A percentile compares a stretch with the other conserved stretches of the same genome.
Conservation (phyloP, 2,797 vertebrate species). For the Malacoraja senta region DNA sequence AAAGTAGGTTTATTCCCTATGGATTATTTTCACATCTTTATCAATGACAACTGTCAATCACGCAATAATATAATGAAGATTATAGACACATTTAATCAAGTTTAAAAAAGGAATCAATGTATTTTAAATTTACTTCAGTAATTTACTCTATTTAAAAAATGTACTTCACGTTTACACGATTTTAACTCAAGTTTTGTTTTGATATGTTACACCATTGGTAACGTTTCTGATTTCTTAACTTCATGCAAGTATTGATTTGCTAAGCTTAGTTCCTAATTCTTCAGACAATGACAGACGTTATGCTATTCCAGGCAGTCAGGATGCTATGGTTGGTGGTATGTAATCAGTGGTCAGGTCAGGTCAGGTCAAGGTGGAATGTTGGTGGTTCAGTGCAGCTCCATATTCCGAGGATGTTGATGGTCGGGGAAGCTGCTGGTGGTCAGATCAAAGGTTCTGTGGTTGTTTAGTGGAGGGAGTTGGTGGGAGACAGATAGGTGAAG, state of each 20-base stretch:
- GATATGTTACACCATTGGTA: slow-evolving; percentile 55
- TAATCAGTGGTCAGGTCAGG: too few relatives aligned
- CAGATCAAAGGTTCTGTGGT: too few relatives aligned
- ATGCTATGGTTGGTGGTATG: too few relatives aligned
- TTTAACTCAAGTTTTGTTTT: slow-evolving; percentile 43
- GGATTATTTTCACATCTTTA: not conserved
- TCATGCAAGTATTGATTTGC: slow-evolving; percentile 52
- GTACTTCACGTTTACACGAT: not conserved
- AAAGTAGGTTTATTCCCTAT: not conserved
- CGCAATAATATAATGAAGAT: not conserved
- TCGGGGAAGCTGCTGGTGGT: too few relatives aligned
- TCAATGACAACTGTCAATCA: not conserved
- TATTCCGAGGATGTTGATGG: too few relatives aligned
- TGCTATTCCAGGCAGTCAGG: not conserved
- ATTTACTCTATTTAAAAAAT: not conserved
- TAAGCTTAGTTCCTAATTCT: slow-evolving; percentile 53
- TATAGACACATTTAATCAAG: not conserved
- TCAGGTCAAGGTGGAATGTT: too few relatives aligned
- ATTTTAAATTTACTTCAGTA: not conserved
- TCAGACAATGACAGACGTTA: slow-evolving; percentile 48
- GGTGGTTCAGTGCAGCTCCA: too few relatives aligned
- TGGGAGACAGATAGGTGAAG: too few relatives aligned
- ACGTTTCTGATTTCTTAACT: slow-evolving; percentile 55
- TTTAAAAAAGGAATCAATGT: not conserved
- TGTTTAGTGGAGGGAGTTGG: too few relatives aligned